Conservation (phyloP, 92 coral and sea anemone genomes). For the Blastomussa wellsi region DNA sequence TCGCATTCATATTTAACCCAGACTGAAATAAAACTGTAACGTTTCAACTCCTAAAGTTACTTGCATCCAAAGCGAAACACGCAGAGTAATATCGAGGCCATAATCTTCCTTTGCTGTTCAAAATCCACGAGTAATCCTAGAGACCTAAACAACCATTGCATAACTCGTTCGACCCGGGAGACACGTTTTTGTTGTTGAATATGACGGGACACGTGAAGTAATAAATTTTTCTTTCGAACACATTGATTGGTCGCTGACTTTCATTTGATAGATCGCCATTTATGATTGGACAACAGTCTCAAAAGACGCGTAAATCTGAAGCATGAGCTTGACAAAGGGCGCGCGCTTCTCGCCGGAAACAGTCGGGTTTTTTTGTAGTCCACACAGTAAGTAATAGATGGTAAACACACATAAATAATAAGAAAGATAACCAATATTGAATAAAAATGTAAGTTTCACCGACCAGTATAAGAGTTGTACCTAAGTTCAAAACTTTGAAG, state of each 20-base stretch:
- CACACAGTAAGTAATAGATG: too few species aligned
- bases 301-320: too few species aligned
- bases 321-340: too few species aligned
- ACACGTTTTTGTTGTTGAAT: neutral
- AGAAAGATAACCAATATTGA: too few species aligned
- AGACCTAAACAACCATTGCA: neutral
- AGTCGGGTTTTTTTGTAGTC: too few species aligned
- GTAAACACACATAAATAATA: too few species aligned
- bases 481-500: too few species aligned
- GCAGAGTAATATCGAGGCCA: neutral
- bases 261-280: neutral
- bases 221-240: neutral
- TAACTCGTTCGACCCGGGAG: neutral
- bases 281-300: constrained; percentile 5
- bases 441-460: too few species aligned
- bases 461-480: too few species aligned
- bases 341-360: too few species aligned
- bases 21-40: neutral
- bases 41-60: neutral
- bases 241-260: constrained; percentile 1
- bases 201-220: neutral
- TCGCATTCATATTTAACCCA: neutral
- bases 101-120: neutral
- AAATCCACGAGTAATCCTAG: neutral
- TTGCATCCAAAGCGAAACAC: neutral